Base-by-base conservation (phyloP, 2,113 vertebrate genomes). In the Octodon degus region DNA sequence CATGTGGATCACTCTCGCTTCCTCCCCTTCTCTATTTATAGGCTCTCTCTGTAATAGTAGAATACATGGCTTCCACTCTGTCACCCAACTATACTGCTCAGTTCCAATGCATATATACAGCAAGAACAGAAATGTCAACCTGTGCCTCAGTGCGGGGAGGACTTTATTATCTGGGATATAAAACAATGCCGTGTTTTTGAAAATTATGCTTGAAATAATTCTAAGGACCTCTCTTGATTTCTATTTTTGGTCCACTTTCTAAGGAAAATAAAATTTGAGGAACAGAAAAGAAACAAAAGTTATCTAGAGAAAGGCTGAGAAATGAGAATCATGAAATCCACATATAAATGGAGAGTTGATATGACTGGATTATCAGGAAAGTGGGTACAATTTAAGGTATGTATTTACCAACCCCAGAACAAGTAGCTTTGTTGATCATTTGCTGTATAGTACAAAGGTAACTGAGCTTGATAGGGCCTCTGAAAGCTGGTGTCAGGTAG, bases 121-220 rank as follows among this genome's bases (percentile, higher is more conserved):
- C 25, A n/a, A 34, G 13, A 68, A 37, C 40, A 91, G 70, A 40
- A 86, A 53, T 53, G 13, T 24, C 83, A 94, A 50, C 67, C 7
- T 2, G 68, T 4, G 50, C 55, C 25, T 6, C 20, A 20, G 34
- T 63, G 50, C n/a, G 7, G 65, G 25, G 32, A 67, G 90, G 90
- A 72, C 22, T 47, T 85, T 50, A 47, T 85, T 65, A 70, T 96
- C 65, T 16, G 14, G 32, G 30, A 19, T 20, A 58, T 12, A 80
- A 65, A 50, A 83, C 65, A 90, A 93, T 76, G 88, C 81, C 96
- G 97, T 0, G 24, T 84, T 97, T 97, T 95, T 87, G 13, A 98
- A 98, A 98, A 80, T n/a, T 68, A 47, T 93, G 90, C 95, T 91
- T 94, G 70, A 91, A 97, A 85, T 95, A 97, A 95, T 89, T 62